Percentiles rank a stretch among this genome's conserved stretches.
Conservation (phyloP, 2,888 invertebrate genomes). For the Prosopocoilus inquinatus region DNA sequence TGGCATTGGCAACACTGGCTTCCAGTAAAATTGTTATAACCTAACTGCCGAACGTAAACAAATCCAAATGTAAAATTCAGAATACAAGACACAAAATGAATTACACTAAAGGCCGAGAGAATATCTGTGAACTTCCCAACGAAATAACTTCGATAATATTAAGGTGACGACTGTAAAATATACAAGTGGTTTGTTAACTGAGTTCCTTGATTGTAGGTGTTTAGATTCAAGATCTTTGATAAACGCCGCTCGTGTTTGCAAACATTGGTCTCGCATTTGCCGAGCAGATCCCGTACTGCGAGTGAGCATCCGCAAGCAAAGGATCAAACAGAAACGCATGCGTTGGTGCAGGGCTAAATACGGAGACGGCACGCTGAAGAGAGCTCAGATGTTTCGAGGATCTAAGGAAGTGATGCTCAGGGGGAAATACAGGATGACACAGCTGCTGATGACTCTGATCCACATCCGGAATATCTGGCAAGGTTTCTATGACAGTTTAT, state of each 20-base stretch:
- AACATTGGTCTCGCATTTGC: slow-evolving; percentile 10
- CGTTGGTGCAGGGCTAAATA: slow-evolving; percentile 17
- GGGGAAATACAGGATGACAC: slow-evolving; percentile 8
- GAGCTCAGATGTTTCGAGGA: slow-evolving; percentile 5
- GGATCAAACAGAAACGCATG: slow-evolving; percentile 9
- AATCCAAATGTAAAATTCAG: no score
- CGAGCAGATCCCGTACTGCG: slow-evolving; percentile 11
- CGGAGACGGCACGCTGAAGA: slow-evolving; percentile 12
- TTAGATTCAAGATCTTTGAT: slow-evolving; percentile 12
- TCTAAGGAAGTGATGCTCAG: slow-evolving; percentile 10
- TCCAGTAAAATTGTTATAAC: no score
- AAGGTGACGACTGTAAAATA: slow-evolving; percentile 3
- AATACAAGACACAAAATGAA: no score
- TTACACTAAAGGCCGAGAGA: not conserved
- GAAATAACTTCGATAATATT: slow-evolving; percentile 13
- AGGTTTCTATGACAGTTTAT: slow-evolving; percentile 11
- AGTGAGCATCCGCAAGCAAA: slow-evolving; percentile 6
- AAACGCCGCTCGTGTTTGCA: slow-evolving; percentile 12
- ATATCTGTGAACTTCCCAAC: slow-evolving; percentile 9
- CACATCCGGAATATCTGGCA: slow-evolving; percentile 14
- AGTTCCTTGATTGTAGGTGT: not conserved
- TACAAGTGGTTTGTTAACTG: not conserved
- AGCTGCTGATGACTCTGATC: slow-evolving; percentile 10
- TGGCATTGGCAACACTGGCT: no score
- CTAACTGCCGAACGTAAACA: no score